Evolutionary conservation across 2,113 vertebrate species (phyloP), one percentile per base, ranked within the genome.

Genomic region (Astur gentilis): DNA sequence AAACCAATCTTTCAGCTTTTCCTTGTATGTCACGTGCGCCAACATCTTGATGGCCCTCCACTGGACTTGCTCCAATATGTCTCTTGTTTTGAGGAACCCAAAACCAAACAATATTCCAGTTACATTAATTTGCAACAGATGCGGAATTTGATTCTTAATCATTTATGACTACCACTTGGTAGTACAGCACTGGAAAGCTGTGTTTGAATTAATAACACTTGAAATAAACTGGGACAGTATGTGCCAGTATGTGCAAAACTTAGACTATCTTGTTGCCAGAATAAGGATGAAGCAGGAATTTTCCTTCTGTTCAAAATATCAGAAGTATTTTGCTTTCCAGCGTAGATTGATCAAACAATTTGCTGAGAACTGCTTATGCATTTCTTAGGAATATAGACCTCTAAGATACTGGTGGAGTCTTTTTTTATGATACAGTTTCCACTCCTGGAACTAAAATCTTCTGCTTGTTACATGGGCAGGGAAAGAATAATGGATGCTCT

Each of bases 21-120:
- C 32, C 16, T 54, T 3, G 1, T 12, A 29, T 6, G 14, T 58
- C 34, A 58, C 0, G 0, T 47, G 29, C 11, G 29, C 50, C 64
- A 54, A 21, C 34, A 36, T 36, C 38, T 21, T 40, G 32, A 21
- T 44, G 44, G 9, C 22, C 23, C 29, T 71, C 36, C 32, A 18
- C 13, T 60, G 14, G 20, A 36, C n/a, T 54, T 60, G 15, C 29
- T 72, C 21, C 21, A 57, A 11, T 26, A 45, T 13, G 22, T 57
- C 22, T 72, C 19, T 77, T 45, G 20, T 58, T 69, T 58, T 60
- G 58, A 65, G 29, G 26, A 60, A 18, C 25, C 17, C 29, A 2
- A 54, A 78, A 47, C 18, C 2, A 2, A 50, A 36, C 36, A 50
- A 27, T 45, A 26, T 3, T 52, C 34, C 29, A n/a, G 34, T 38